Evolutionary conservation across 2,113 vertebrate genomes (phyloP).

Genomic region (Eretmochelys imbricata): DNA sequence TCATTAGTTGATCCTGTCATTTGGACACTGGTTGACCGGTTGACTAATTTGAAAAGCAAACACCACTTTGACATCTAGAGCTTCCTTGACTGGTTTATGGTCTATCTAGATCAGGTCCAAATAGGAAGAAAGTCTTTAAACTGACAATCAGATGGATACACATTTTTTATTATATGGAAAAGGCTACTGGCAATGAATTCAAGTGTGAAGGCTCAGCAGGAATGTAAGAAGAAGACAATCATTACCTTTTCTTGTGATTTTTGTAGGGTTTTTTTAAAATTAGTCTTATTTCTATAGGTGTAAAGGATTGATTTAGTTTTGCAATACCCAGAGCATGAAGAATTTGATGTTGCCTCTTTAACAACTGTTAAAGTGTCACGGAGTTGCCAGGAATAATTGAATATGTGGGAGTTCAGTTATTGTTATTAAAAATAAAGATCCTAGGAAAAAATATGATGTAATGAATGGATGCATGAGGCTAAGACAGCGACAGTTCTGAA

Average conservation of each 20-base stretch:
- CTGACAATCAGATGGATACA: neutral
- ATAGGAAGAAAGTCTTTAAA: neutral
- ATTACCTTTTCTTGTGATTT: neutral
- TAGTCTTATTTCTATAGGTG: neutral
- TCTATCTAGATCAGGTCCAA: fast-evolving
- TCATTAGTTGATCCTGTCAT: neutral
- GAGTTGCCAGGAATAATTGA: neutral
- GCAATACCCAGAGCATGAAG: neutral
- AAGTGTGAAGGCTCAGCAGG: neutral
- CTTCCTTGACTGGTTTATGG: neutral
- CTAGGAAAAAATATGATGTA: fast-evolving
- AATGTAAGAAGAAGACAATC: neutral
- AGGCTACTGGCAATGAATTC: neutral
- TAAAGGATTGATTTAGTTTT: neutral
- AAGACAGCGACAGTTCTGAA: neutral
- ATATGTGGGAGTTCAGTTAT: neutral
- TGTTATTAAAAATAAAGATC: fast-evolving
- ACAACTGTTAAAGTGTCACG: fast-evolving
- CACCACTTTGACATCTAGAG: neutral
- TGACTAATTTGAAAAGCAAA: neutral
- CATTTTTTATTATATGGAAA: neutral
- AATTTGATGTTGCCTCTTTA: fast-evolving
- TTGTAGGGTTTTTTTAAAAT: neutral
- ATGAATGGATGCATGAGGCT: neutral
- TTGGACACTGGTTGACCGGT: neutral